Base-by-base conservation (phyloP, 2,888 invertebrate species). In the Halocaridina rubra region DNA sequence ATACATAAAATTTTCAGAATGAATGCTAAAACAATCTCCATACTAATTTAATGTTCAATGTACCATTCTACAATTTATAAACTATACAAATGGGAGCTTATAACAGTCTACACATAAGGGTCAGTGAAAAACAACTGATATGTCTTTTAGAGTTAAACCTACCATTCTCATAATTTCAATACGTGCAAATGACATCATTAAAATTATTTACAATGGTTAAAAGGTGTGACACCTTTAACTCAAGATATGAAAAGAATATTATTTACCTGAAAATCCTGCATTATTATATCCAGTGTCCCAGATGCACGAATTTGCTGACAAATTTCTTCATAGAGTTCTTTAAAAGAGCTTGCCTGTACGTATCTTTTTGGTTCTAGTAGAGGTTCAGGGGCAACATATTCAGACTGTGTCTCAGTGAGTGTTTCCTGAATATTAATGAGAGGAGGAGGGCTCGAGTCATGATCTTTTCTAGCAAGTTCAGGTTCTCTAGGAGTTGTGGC, bases 231-330 rank as follows among this genome's bases (percentile, higher is more conserved):
- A 13, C n/a, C 76, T n/a, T n/a, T n/a, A n/a, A n/a, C n/a, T n/a
- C n/a, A n/a, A n/a, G n/a, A n/a, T n/a, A n/a, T n/a, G n/a, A n/a
- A n/a, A n/a, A n/a, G n/a, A n/a, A n/a, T n/a, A n/a, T n/a, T n/a
- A n/a, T n/a, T 79, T 53, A 84, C 86, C 74, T 86, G 76, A 39
- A 86, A 86, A 16, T 86, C 84, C 57, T 69, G 46, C 86, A 86
- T 86, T 59, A 86, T 57, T 4, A 27, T 24, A 27, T 82, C 80
- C 8, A 86, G 72, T 5, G 75, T 32, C 19, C 84, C 84, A 19
- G 82, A 72, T 10, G 76, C 59, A 16, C 86, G 77, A n/a, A 86
- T 84, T 24, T 76, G 57, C n/a, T 84, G 74, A 39, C 86, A 86
- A n/a, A 86, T 79, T 10, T 39, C 13, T 3, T 82, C 71, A 59